Conservation (phyloP, 2,888 invertebrate species). For the Neoaliturus tenellus region DNA sequence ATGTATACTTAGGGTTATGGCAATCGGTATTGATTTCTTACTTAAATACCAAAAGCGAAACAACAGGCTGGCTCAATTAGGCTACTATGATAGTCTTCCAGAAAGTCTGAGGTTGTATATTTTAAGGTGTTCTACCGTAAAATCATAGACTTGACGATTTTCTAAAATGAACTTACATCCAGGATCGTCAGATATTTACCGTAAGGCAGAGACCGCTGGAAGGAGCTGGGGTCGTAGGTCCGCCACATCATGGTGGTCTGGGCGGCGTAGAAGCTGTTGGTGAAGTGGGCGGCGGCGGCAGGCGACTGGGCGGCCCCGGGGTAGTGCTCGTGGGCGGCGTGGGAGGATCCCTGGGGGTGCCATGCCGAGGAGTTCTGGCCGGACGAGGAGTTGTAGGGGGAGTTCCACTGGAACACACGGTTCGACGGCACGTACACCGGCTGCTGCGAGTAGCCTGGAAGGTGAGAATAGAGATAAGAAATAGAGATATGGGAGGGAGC, state of each 20-base stretch:
- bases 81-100: too few species aligned
- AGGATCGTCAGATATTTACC: slow-evolving; percentile 76
- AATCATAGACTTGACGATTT: too few species aligned
- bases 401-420: slow-evolving; percentile 74
- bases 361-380: slow-evolving; percentile 73
- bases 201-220: slow-evolving; percentile 88
- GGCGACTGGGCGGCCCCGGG: slow-evolving; percentile 55
- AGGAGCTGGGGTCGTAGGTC: slow-evolving; percentile 84
- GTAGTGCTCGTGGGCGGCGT: slow-evolving; percentile 58
- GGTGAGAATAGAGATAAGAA: neutral
- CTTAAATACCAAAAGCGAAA: too few species aligned
- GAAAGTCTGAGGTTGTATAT: too few species aligned
- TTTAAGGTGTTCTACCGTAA: too few species aligned
- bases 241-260: slow-evolving; percentile 91
- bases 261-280: slow-evolving; percentile 84
- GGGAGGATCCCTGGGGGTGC: slow-evolving; percentile 51
- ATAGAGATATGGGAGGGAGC: neutral
- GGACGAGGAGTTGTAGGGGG: slow-evolving; percentile 72
- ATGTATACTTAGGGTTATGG: too few species aligned
- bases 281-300: slow-evolving; percentile 71
- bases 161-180: too few species aligned
- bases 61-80: too few species aligned
- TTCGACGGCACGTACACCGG: slow-evolving; percentile 84
- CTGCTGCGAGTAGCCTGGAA: slow-evolving; percentile 69
- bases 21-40: too few species aligned